Percentiles rank a stretch among this genome's conserved stretches.
These are phyloP conservation scores for Rallus crepitans DNA, from an alignment of 2,797 vertebrate species.

Conservation along the genomic window DNA sequence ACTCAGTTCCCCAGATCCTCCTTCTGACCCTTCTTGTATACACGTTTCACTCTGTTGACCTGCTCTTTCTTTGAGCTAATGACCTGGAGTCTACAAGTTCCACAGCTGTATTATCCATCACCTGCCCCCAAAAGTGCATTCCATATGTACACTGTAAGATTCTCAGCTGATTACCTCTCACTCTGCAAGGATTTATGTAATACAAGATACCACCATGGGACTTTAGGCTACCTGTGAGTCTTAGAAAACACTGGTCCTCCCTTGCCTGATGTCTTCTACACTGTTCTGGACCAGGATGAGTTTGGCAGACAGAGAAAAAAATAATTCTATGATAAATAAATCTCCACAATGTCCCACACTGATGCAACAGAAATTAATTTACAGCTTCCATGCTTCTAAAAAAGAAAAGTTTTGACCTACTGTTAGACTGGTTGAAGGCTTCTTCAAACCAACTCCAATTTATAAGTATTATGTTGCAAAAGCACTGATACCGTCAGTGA, in stretches of 20 bases:
- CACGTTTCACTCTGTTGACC: neutral
- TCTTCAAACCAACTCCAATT: neutral
- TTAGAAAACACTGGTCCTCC: neutral
- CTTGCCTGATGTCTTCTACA: neutral
- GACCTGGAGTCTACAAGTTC: neutral
- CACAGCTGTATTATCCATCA: neutral
- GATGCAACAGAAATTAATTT: neutral
- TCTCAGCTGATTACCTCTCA: neutral
- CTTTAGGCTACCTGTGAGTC: neutral
- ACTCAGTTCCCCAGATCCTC: too few relatives aligned
- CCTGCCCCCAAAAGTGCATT: neutral
- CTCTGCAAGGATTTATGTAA: neutral
- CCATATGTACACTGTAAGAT: neutral
- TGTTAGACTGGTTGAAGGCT: neutral
- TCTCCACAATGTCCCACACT: neutral
- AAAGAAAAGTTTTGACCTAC: neutral
- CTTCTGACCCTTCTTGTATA: too few relatives aligned
- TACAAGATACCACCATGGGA: neutral
- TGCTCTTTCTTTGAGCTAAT: neutral
- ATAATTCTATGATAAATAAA: neutral
- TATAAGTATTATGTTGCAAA: neutral
- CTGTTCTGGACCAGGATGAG: neutral
- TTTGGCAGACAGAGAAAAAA: neutral
- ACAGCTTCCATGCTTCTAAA: conserved; percentile 18
- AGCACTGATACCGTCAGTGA: neutral